A percentile compares a stretch with the other conserved stretches of the same genome.
Conservation (phyloP, 2,888 invertebrate species). For the Bellardia pandia region DNA sequence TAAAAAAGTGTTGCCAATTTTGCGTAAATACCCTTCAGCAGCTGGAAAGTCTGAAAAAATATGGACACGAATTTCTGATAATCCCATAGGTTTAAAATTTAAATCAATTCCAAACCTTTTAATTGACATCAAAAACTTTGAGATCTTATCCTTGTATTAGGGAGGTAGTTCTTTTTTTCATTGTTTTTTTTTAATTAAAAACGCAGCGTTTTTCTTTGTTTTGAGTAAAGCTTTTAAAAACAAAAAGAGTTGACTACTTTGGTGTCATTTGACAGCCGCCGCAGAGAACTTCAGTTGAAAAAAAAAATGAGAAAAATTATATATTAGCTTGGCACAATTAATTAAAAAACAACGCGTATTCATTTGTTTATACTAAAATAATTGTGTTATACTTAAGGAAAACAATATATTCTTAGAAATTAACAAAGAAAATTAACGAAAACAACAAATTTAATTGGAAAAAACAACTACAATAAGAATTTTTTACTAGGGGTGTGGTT, state of each 20-base stretch:
- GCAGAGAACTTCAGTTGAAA: slow-evolving; percentile 51
- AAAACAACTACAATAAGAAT: slow-evolving; percentile 1
- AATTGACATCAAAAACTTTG: no score
- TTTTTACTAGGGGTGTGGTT: slow-evolving; percentile 72
- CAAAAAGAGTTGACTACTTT: slow-evolving; percentile 7
- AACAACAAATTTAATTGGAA: background rate
- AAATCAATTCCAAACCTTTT: no score
- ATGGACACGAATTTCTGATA: no score
- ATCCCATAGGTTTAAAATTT: no score
- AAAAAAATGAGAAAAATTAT: slow-evolving; percentile 54
- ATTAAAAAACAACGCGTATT: slow-evolving; percentile 66
- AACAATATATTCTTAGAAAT: slow-evolving; percentile 21
- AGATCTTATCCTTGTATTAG: no score
- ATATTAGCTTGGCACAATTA: slow-evolving; percentile 53
- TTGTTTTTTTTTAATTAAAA: no score
- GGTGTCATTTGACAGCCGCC: slow-evolving; percentile 58
- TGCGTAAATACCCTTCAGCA: no score
- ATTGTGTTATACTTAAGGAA: slow-evolving; percentile 25
- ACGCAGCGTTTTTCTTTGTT: no score
- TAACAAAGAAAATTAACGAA: slow-evolving; percentile 17
- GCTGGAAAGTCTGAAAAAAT: no score
- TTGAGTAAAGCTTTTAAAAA: no score
- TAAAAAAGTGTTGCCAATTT: no score
- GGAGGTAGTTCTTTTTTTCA: no score
- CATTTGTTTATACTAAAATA: slow-evolving; percentile 64